A percentile compares a stretch with the other conserved stretches of the same genome.
Conservation (phyloP, 1,140 invertebrate genomes). For the silkworm (Bombyx mori) region DNA sequence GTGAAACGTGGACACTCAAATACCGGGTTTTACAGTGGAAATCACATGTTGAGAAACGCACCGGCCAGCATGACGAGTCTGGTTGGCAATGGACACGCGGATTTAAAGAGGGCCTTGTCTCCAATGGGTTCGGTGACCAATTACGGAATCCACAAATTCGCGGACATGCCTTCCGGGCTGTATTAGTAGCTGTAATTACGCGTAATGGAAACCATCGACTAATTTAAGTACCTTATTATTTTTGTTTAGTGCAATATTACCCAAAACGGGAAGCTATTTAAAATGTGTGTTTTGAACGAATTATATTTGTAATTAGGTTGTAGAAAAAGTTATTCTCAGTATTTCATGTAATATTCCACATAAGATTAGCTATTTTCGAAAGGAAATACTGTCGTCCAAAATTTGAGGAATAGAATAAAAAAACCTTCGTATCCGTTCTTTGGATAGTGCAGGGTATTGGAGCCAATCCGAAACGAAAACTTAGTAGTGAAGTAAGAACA, state of each 20-base stretch:
- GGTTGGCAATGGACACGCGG: constrained; percentile 51
- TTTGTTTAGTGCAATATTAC: constrained; percentile 57
- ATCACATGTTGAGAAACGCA: constrained; percentile 57
- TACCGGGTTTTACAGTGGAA: constrained; percentile 75
- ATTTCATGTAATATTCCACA: too few relatives aligned
- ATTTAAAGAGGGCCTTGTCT: constrained; percentile 53
- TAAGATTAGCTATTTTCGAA: too few relatives aligned
- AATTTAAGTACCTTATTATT: constrained; percentile 60
- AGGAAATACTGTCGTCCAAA: too few relatives aligned
- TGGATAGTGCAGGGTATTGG: too few relatives aligned
- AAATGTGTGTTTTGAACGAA: constrained; percentile 4
- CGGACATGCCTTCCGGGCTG: constrained; percentile 80
- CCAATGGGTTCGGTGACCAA: constrained; percentile 46
- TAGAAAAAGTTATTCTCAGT: too few relatives aligned
- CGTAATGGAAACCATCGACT: constrained; percentile 62
- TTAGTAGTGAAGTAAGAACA: too few relatives aligned
- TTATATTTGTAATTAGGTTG: too few relatives aligned
- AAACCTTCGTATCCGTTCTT: too few relatives aligned
- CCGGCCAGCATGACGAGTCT: constrained; percentile 59
- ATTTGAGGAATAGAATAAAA: too few relatives aligned
- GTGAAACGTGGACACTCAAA: constrained; percentile 74
- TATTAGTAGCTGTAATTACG: constrained; percentile 66
- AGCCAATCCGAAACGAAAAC: too few relatives aligned
- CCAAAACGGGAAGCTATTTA: constrained; percentile 21
- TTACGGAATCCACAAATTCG: constrained; percentile 73